phyloP scores from a whole-genome alignment of 2,888 invertebrate species.

The Sturmia bella region DNA sequence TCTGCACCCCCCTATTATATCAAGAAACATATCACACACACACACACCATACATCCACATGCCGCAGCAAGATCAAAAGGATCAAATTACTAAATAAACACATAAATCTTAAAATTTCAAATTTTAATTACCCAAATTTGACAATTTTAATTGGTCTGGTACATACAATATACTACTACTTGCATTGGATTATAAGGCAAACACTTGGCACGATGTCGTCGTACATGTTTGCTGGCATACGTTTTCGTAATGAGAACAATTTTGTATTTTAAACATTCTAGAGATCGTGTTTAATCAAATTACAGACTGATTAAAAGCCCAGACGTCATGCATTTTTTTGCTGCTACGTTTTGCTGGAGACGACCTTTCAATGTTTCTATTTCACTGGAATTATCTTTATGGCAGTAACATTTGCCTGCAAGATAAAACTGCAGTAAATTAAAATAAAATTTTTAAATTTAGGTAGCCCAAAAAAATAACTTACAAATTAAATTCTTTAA shows the following conservation, averaged over 20 bases:
- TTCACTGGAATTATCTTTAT: neutral
- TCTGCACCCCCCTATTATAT: no score
- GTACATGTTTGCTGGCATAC: neutral
- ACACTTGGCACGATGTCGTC: constrained; percentile 3
- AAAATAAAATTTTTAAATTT: neutral
- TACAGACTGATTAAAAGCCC: constrained; percentile 30
- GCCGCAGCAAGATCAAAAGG: no score
- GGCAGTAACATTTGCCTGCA: constrained; percentile 14
- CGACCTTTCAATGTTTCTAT: constrained; percentile 5
- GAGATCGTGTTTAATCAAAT: constrained; percentile 45
- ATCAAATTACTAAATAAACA: no score
- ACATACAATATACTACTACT: no score
- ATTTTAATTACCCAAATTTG: no score
- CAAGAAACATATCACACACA: no score
- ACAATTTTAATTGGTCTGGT: no score
- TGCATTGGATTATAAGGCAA: neutral
- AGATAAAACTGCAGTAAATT: neutral
- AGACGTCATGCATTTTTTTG: constrained; percentile 26
- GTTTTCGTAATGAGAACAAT: neutral
- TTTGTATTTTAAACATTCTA: constrained; percentile 22
- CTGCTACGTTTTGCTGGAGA: neutral
- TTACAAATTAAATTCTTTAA: no score
- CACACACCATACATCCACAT: no score
- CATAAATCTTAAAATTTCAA: no score
- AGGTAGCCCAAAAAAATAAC: no score